phyloP scores from a whole-genome alignment of 2,888 invertebrate species.

The Gisinianus flammeolus region DNA sequence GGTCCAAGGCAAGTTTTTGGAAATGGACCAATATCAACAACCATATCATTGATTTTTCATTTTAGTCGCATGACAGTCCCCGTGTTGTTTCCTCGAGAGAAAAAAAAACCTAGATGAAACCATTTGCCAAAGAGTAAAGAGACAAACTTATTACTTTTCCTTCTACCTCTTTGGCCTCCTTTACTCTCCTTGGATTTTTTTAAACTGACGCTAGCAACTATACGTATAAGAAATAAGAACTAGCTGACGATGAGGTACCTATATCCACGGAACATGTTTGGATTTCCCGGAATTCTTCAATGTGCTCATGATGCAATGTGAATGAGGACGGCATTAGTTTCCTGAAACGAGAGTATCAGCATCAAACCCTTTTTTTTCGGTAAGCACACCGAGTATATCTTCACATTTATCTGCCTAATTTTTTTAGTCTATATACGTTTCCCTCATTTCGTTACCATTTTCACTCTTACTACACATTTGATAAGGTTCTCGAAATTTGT shows the following conservation, averaged over 20 bases:
- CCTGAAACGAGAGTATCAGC: too few relatives aligned
- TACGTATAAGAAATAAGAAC: neutral
- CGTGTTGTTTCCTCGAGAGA: conserved; percentile 15
- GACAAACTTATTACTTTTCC: neutral
- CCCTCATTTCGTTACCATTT: too few relatives aligned
- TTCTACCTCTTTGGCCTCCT: neutral
- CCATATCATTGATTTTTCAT: conserved; percentile 53
- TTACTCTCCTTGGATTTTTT: neutral
- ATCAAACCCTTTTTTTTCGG: too few relatives aligned
- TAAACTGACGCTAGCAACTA: neutral
- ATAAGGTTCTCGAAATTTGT: too few relatives aligned
- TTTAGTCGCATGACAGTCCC: conserved; percentile 36
- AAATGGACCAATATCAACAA: conserved; percentile 47
- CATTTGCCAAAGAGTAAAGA: conserved; percentile 27
- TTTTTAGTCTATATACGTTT: too few relatives aligned
- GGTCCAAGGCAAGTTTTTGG: conserved; percentile 33
- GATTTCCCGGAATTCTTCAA: neutral
- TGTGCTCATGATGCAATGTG: neutral
- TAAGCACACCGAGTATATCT: too few relatives aligned
- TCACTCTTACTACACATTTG: too few relatives aligned
- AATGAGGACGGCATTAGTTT: too few relatives aligned
- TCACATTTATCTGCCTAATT: too few relatives aligned
- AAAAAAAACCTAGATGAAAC: neutral
- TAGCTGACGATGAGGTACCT: neutral
- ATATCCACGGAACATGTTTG: neutral